These are phyloP conservation scores for Neosilurus mollespiculum DNA, from an alignment of 2,797 vertebrate species.

Conservation along the genomic window DNA sequence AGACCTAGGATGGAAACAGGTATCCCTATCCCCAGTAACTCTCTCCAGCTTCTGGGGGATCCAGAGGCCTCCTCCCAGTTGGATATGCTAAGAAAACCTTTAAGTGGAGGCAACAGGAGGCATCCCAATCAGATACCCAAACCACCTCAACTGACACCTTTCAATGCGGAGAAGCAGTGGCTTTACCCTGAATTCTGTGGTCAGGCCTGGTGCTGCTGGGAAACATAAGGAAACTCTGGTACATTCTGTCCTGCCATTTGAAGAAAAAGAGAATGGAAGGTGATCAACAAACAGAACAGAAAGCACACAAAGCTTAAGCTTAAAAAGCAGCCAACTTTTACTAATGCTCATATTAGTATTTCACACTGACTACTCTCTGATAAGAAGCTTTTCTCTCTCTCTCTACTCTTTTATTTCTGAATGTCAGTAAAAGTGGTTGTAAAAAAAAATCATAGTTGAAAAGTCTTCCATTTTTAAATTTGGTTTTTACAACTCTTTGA, in stretches of 20 bases:
- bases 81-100: no score
- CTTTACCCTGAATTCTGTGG: background rate
- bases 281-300: slow-evolving; percentile 51
- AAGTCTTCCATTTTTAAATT: background rate
- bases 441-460: background rate
- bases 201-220: background rate
- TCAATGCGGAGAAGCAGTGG: no score
- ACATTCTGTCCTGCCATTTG: slow-evolving; percentile 11
- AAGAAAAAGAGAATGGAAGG: background rate
- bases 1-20: no score
- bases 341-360: slow-evolving; percentile 55
- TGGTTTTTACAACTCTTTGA: background rate
- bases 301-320: slow-evolving; percentile 49
- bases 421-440: background rate
- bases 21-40: no score
- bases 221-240: slow-evolving; percentile 18
- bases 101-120: no score
- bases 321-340: slow-evolving; percentile 50
- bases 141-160: no score
- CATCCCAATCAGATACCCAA: no score
- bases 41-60: no score
- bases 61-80: no score
- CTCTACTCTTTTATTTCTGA: slow-evolving; percentile 27
- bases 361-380: slow-evolving; percentile 47
- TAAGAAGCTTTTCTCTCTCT: slow-evolving; percentile 37